These are phyloP conservation scores for Spilogale gracilis DNA, from an alignment of 2,113 vertebrate genomes.

Conservation along the genomic window DNA sequence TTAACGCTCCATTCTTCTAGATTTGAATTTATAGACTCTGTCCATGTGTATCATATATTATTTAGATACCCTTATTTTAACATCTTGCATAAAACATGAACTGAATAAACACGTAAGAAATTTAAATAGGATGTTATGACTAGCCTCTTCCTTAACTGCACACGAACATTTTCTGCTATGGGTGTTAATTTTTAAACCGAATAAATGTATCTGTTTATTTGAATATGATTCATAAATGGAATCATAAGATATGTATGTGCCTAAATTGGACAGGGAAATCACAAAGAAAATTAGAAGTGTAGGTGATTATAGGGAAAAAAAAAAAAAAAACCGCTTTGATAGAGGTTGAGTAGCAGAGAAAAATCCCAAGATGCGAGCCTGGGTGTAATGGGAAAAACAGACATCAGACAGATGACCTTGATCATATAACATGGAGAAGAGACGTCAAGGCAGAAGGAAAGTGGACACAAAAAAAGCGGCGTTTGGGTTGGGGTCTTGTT, in stretches of 20 bases:
- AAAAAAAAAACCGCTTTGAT: not conserved
- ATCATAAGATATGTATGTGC: not conserved
- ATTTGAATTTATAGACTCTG: constrained; percentile 44
- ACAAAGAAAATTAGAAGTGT: not conserved
- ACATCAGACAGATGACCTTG: not conserved
- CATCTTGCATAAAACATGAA: not conserved
- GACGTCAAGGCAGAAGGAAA: too few species aligned
- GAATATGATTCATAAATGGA: not conserved
- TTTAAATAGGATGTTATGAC: not conserved
- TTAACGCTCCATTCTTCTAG: constrained; percentile 15
- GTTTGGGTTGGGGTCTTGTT: accelerated
- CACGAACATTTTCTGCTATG: not conserved
- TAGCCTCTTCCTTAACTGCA: not conserved
- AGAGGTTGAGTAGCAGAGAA: not conserved
- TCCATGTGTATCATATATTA: not conserved
- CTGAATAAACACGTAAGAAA: not conserved
- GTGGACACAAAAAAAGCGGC: accelerated
- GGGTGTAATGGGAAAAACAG: not conserved
- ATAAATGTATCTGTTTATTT: not conserved
- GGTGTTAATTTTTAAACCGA: not conserved
- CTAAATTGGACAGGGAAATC: not conserved
- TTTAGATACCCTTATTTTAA: not conserved
- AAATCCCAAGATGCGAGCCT: not conserved
- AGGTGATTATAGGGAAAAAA: not conserved
- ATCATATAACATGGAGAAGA: not conserved